Evolutionary conservation across 2,888 invertebrate genomes (phyloP), one percentile per base, ranked within the genome.

Genomic region (Drosophila emarginata): DNA sequence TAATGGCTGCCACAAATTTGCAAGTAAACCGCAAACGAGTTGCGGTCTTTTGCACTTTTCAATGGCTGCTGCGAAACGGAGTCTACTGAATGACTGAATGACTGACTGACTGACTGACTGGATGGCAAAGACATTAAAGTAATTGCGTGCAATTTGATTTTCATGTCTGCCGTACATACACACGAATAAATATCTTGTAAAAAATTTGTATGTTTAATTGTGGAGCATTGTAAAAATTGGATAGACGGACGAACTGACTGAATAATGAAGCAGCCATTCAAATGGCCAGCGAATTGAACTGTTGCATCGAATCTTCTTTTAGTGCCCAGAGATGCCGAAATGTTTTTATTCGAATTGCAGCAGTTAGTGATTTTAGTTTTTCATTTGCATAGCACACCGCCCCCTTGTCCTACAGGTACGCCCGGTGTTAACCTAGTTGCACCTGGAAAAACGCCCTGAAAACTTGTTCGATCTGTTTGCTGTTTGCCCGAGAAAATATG

Each of bases 241-340:
- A 32, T 32, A 1, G 28, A 15, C 2, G 15, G 7, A 45, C 18
- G 18, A 11, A 21, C 57, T 66, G 67, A 64, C 74, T 64, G 77
- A 84, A 88, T 88, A 88, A 84, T 84, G 89, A 84, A 88, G 79
- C 89, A 81, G 85, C 74, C 89, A 84, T 84, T 88, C 85, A 88
- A 64, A 58, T 51, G 69, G 56, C 52, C 73, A 67, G 62, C 72
- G 78, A 86, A 88, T 88, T 82, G 87, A 86, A 69, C 87, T 83
- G 82, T 86, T 82, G 73, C 45, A 21, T 12, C 45, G 9, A 45
- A 5, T 26, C 40, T 15, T 15, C 15, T 15, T 15, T 9, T 9
- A 4, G 4, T 18, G n/a, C 15, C 15, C 40, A 15, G 40, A 15
- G 15, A 5, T n/a, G n/a, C n/a, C 15, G 9, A 45, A 9, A 45